Conservation (phyloP, 2,797 vertebrate genomes). For the Lemur catta region DNA sequence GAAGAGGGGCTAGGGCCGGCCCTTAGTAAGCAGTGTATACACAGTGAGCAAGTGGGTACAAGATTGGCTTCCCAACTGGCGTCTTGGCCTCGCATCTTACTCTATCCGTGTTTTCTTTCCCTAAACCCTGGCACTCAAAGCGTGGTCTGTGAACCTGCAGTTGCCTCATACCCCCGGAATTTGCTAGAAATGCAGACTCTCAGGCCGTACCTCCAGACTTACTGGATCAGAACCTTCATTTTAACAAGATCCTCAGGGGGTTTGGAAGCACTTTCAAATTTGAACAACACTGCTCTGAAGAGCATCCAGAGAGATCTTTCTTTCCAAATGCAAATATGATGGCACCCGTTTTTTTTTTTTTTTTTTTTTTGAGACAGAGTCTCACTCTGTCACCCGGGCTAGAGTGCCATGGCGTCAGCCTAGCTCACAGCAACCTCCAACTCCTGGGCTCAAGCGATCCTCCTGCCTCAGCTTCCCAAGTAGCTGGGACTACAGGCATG, state of each 20-base stretch:
- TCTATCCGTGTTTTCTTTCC: background rate
- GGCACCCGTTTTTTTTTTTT: background rate
- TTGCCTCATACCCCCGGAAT: background rate
- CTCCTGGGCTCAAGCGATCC: too few species aligned
- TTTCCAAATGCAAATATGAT: background rate
- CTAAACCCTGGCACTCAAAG: too few species aligned
- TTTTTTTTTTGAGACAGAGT: too few species aligned
- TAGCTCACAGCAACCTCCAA: too few species aligned
- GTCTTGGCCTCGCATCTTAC: background rate
- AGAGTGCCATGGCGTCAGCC: too few species aligned
- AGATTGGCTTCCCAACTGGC: background rate
- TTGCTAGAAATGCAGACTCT: background rate
- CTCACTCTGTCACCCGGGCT: too few species aligned
- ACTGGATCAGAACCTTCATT: background rate
- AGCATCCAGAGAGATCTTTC: background rate
- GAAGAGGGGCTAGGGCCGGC: background rate
- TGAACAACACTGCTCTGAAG: background rate
- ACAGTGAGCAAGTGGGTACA: background rate
- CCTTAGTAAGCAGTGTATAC: background rate
- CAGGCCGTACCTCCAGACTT: background rate
- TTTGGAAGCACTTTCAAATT: background rate
- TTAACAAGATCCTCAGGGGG: background rate
- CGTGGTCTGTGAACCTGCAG: background rate
- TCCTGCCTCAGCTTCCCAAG: too few species aligned
- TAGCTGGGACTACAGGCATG: too few species aligned